Base-by-base conservation (phyloP, 2,888 invertebrate species). In the Mantis religiosa region DNA sequence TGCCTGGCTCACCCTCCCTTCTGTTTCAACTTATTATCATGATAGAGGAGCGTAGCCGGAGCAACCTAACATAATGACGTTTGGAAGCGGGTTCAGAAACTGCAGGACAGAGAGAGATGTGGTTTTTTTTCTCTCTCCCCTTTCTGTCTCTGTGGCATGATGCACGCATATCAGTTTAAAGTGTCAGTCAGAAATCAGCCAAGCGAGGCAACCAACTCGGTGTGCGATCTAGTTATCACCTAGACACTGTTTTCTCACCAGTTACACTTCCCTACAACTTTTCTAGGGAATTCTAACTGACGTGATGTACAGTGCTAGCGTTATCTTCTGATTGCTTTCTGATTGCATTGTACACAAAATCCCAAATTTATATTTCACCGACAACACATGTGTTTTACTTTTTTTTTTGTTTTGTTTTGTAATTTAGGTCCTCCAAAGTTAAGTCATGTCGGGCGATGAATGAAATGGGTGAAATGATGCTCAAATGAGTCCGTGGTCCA, bases 101-200 rank as follows among this genome's bases (percentile, higher is more conserved):
- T 41, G 84, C 54, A 71, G 54, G 54, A 54, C 15, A 54, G 20
- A 54, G 54, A 25, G 54, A 84, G 84, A 54, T 27, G 25, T 81
- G 47, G n/a, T n/a, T n/a, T 30, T 54, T 83, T 25, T 28, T 30
- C 28, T 25, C 84, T 41, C 25, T 34, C 84, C 41, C 83, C 28
- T 83, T n/a, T 47, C 83, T 83, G 84, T 41, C 27, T 84, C 30
- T 30, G 28, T 25, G 41, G 84, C 25, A 9, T 34, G 34, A n/a
- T 83, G 41, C 83, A 47, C 28, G 83, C n/a, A 87, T 27, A 83
- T 3, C 9, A n/a, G 85, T 85, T 89, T 85, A 82, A 89, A 84
- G 84, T 89, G 89, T 89, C 89, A 84, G 47, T 87, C 86, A 87
- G 15, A 28, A 8, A 28, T 20, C 28, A 81, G 20, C 28, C 81